Base-by-base conservation (phyloP, 2,888 invertebrate genomes). In the Rhimphoctona megacephalus region DNA sequence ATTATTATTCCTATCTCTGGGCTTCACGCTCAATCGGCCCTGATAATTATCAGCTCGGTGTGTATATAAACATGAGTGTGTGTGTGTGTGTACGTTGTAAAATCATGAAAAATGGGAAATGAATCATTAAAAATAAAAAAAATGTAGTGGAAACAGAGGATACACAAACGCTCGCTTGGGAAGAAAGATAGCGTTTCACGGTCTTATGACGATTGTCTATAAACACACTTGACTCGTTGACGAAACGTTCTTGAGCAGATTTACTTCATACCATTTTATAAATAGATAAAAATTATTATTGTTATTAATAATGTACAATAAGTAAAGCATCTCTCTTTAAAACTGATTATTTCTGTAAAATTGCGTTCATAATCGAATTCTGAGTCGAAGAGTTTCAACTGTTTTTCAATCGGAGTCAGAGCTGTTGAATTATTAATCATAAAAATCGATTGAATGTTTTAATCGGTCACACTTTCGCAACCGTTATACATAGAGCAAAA, bases 141-240 rank as follows among this genome's bases (percentile, higher is more conserved):
- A 39, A 19, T n/a, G 4, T 25, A 17, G 33, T 25, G 61, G 72
- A 39, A 61, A 61, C 11, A 8, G 64, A n/a, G 17, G 19, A 8
- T 14, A 17, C 39, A 30, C 14, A 22, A 19, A 30, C 52, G 49
- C 54, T 73, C 49, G 49, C 30, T 64, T 80, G 80, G 70, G 64
- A 85, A 72, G 64, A 52, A 49, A 74, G 76, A 72, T 39, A 76
- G 76, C 25, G 49, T 57, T 69, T n/a, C 74, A 69, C 36, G 61
- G 69, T 74, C 83, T 54, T 69, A n/a, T 14, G 36, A 67, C 78
- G 30, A 46, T 67, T 25, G 73, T 74, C 6, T 57, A 39, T 46
- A 36, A 54, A 57, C 22, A 30, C 74, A 76, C 69, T 76, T 70
- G 74, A 76, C 70, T 66, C 36, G 17, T 67, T 39, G 39, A 67